Conservation (phyloP, 2,888 invertebrate genomes). For the Nysson spinosus region DNA sequence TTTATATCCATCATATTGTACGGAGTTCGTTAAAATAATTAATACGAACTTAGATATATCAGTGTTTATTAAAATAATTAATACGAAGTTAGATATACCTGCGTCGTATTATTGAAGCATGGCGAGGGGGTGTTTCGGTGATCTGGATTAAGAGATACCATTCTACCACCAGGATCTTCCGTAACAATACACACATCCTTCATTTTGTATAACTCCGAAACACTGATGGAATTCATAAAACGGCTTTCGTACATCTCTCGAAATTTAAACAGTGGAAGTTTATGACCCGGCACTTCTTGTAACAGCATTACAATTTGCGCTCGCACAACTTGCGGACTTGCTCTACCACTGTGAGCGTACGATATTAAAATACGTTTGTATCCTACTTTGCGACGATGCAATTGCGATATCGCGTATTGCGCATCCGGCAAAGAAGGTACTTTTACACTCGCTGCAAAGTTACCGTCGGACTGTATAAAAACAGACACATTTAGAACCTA, state of each 20-base stretch:
- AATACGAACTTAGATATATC: slow-evolving; percentile 52
- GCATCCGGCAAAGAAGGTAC: slow-evolving; percentile 86
- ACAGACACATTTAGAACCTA: slow-evolving; percentile 82
- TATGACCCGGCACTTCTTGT: slow-evolving; percentile 86
- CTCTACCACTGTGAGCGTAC: slow-evolving; percentile 82
- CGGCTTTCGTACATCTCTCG: slow-evolving; percentile 90
- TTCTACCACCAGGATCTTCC: slow-evolving; percentile 84
- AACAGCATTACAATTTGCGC: slow-evolving; percentile 86
- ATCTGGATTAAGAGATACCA: slow-evolving; percentile 84
- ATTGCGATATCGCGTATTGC: slow-evolving; percentile 87
- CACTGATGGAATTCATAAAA: slow-evolving; percentile 86
- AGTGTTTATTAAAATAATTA: slow-evolving; percentile 50
- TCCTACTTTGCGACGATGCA: slow-evolving; percentile 90
- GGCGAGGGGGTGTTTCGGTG: slow-evolving; percentile 81
- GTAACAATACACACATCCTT: slow-evolving; percentile 87
- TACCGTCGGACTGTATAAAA: slow-evolving; percentile 83
- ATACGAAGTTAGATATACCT: slow-evolving; percentile 56
- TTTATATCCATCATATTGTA: slow-evolving; percentile 62
- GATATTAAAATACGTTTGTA: slow-evolving; percentile 89
- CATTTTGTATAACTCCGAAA: slow-evolving; percentile 85
- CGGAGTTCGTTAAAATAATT: neutral
- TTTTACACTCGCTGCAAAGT: slow-evolving; percentile 84
- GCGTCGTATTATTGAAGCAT: slow-evolving; percentile 69
- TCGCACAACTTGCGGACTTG: slow-evolving; percentile 83
- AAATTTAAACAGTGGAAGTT: slow-evolving; percentile 88